Evolutionary conservation across 2,797 vertebrate genomes (phyloP).

Genomic region (Parotocinclus haroldoi): DNA sequence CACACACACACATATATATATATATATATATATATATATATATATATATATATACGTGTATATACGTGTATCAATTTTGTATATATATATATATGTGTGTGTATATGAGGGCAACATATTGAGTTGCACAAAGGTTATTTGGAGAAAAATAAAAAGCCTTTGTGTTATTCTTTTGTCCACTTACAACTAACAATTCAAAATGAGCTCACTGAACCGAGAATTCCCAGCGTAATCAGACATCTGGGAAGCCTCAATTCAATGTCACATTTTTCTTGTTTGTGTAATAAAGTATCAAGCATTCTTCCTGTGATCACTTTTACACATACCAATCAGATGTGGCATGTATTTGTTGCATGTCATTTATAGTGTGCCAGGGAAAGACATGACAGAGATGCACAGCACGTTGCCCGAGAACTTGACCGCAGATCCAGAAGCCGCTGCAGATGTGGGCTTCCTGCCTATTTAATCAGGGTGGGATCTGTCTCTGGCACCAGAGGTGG

Average conservation of each 20-base stretch:
- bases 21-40: no score
- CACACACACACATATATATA: no score
- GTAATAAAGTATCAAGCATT: constrained; percentile 34
- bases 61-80: no score
- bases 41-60: no score
- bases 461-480: constrained; percentile 50
- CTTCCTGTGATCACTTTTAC: constrained; percentile 19
- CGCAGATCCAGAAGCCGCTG: constrained; percentile 30
- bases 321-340: constrained; percentile 55
- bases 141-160: no score
- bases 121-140: no score
- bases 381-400: constrained; percentile 56
- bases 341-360: constrained; percentile 65
- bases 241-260: constrained; percentile 25
- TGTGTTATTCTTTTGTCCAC: no score
- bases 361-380: constrained; percentile 62
- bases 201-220: constrained; percentile 13
- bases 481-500: constrained; percentile 44
- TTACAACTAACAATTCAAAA: no score
- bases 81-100: no score
- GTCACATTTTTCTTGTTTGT: constrained; percentile 3
- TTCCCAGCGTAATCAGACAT: constrained; percentile 16
- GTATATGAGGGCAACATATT: no score
- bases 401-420: constrained; percentile 45
- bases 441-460: constrained; percentile 44